phyloP scores from a whole-genome alignment of 2,888 invertebrate genomes.

The Acleris holmiana region DNA sequence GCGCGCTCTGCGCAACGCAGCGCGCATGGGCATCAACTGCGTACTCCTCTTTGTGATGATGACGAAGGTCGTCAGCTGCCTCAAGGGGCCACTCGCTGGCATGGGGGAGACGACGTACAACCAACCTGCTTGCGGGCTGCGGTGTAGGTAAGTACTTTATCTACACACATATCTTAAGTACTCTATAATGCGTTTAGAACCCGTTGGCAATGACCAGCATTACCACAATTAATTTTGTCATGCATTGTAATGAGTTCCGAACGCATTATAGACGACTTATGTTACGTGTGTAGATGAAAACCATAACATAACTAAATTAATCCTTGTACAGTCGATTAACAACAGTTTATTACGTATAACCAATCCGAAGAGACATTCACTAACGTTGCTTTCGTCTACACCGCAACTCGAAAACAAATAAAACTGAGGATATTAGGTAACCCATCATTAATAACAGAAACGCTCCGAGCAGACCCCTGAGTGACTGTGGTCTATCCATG shows the following conservation, averaged over 20 bases:
- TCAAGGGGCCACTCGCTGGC: conserved; percentile 10
- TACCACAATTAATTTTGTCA: too few species aligned
- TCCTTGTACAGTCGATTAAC: too few species aligned
- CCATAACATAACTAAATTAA: too few species aligned
- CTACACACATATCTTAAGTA: too few species aligned
- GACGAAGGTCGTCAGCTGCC: conserved; percentile 14
- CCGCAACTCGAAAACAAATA: conserved; percentile 43
- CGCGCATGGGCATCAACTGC: background rate
- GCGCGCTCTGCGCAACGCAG: background rate
- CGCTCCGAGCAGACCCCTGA: conserved; percentile 43
- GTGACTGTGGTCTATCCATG: conserved; percentile 21
- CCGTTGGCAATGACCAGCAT: too few species aligned
- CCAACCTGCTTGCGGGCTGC: conserved; percentile 25
- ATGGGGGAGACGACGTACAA: conserved; percentile 8
- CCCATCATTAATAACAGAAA: conserved; percentile 48
- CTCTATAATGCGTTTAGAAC: too few species aligned
- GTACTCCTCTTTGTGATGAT: conserved; percentile 6
- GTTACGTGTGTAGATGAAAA: too few species aligned
- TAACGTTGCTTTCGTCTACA: background rate
- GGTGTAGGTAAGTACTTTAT: conserved; percentile 14
- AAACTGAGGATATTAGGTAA: conserved; percentile 44
- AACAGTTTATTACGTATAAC: too few species aligned
- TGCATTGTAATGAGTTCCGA: too few species aligned
- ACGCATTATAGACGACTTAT: too few species aligned
- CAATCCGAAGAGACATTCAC: too few species aligned